Conservation (phyloP, 2,113 vertebrate genomes). For the Ibidorhyncha struthersii region DNA sequence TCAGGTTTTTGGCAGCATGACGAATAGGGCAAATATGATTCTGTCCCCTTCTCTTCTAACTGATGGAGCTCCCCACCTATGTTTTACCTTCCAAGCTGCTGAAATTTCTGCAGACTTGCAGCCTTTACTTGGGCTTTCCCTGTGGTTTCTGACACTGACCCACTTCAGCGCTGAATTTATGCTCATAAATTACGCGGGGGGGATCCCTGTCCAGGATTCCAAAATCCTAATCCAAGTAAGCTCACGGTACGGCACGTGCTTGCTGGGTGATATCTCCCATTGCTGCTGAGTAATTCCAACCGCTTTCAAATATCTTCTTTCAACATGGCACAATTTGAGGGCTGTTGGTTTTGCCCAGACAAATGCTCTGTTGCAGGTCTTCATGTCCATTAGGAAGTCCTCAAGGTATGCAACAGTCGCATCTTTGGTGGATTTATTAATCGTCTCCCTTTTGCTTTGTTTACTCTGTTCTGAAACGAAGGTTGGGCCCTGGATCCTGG, state of each 20-base stretch:
- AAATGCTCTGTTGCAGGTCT: neutral
- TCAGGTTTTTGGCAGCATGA: neutral
- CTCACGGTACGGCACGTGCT: fast-evolving
- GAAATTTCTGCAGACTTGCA: neutral
- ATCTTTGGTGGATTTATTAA: neutral
- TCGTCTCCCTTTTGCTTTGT: neutral
- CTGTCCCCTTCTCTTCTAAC: fast-evolving
- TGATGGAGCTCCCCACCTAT: neutral
- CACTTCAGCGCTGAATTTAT: neutral
- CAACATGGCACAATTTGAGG: neutral
- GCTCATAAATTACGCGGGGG: neutral
- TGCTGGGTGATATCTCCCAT: neutral
- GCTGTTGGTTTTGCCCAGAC: neutral
- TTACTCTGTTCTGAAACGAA: neutral
- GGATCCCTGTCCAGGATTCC: neutral
- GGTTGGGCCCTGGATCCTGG: neutral
- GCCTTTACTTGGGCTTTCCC: neutral
- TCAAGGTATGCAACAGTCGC: neutral
- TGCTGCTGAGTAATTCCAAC: neutral
- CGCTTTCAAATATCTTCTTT: neutral
- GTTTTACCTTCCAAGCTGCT: neutral
- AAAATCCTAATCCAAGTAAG: neutral
- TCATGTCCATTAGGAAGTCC: neutral
- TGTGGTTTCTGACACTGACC: neutral
- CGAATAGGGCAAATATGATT: neutral